Percentiles rank a stretch among this genome's conserved stretches.
These are phyloP conservation scores for Drosophila buzzatii DNA, from an alignment of 2,888 invertebrate species.

Conservation along the genomic window DNA sequence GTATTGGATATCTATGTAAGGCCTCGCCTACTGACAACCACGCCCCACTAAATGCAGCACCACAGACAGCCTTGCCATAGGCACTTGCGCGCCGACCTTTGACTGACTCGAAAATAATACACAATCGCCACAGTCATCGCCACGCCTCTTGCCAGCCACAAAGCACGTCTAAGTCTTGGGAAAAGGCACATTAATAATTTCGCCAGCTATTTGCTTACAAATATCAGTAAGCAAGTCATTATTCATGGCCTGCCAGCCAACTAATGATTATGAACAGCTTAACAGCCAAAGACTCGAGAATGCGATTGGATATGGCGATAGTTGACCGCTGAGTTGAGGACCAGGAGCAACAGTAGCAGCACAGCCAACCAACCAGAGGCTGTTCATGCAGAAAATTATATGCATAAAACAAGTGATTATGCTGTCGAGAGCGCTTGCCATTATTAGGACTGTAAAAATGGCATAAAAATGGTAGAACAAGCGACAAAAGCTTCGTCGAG, in stretches of 20 bases:
- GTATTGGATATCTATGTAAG: slow-evolving; percentile 1
- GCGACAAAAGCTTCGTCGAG: slow-evolving; percentile 49
- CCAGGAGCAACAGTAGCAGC: slow-evolving; percentile 6
- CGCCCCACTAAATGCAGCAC: slow-evolving; percentile 20
- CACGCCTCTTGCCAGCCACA: background rate
- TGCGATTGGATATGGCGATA: slow-evolving; percentile 10
- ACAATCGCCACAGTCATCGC: slow-evolving; percentile 5
- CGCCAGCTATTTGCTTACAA: slow-evolving; percentile 66
- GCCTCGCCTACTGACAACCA: background rate
- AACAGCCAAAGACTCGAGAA: slow-evolving; percentile 35
- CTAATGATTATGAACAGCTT: slow-evolving; percentile 74
- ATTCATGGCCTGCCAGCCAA: slow-evolving; percentile 68
- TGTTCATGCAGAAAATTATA: slow-evolving; percentile 80
- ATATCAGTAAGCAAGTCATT: slow-evolving; percentile 76
- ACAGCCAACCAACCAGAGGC: slow-evolving; percentile 34
- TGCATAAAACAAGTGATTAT: slow-evolving; percentile 78
- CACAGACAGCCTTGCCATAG: background rate
- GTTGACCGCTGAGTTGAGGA: background rate
- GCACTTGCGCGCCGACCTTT: slow-evolving; percentile 33
- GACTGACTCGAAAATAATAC: slow-evolving; percentile 12
- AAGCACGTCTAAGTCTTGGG: background rate
- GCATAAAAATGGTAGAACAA: slow-evolving; percentile 51
- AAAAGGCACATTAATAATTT: slow-evolving; percentile 66
- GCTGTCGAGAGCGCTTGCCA: slow-evolving; percentile 66
- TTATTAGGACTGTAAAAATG: slow-evolving; percentile 67